Percentiles rank a stretch among this genome's conserved stretches.
phyloP scores from a whole-genome alignment of 2,797 vertebrate species.

The Pitangus sulphuratus region DNA sequence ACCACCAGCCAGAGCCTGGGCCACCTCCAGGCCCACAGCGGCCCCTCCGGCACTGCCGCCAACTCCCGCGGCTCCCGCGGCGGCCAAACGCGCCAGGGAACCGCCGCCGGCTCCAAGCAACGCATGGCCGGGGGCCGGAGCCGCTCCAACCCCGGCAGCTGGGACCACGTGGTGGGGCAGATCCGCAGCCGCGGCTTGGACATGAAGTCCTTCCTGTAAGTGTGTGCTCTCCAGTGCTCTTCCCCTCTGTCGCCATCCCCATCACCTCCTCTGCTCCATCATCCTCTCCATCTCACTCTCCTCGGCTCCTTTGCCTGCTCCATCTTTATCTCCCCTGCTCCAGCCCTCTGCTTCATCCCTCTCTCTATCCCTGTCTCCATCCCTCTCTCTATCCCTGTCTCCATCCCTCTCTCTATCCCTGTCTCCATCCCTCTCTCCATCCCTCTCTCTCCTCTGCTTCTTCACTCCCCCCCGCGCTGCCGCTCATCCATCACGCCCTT shows the following conservation, averaged over 20 bases:
- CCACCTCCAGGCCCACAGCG: slow-evolving; percentile 88
- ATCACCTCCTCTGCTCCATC: not conserved
- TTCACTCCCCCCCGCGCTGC: fast-evolving
- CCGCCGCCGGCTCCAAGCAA: slow-evolving; percentile 84
- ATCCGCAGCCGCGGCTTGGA: slow-evolving; percentile 96
- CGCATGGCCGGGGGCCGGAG: slow-evolving; percentile 83
- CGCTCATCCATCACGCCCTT: fast-evolving
- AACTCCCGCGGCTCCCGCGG: slow-evolving; percentile 77
- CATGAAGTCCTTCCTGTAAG: slow-evolving; percentile 99
- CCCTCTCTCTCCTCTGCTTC: not conserved
- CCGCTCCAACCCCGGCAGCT: slow-evolving; percentile 91
- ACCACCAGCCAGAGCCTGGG: slow-evolving; percentile 98
- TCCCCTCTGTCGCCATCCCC: not conserved
- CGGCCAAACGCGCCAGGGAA: slow-evolving; percentile 79
- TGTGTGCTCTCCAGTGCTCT: slow-evolving; percentile 38
- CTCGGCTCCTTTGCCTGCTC: not conserved
- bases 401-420: not conserved
- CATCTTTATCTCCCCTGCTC: not conserved
- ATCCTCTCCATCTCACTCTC: not conserved
- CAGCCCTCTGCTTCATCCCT: not conserved
- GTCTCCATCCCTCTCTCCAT: not conserved
- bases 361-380: not conserved
- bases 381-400: not conserved
- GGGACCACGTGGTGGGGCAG: slow-evolving; percentile 99
- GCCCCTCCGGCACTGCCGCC: slow-evolving; percentile 66